A percentile compares a stretch with the other conserved stretches of the same genome.
These are phyloP conservation scores for Periphyllus acericola DNA, from an alignment of 2,888 invertebrate species.

Conservation along the genomic window DNA sequence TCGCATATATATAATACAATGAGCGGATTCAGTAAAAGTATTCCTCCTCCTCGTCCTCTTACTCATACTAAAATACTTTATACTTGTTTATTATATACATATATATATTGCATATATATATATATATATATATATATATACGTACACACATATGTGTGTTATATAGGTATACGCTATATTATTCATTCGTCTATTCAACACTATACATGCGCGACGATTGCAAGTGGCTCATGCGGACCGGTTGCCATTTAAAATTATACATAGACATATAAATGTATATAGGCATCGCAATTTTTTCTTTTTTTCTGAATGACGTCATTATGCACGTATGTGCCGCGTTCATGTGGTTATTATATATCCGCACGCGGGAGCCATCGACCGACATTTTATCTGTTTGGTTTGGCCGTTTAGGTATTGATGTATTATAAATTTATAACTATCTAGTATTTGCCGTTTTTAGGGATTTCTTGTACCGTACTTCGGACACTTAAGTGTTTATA, in stretches of 20 bases:
- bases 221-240: conserved; percentile 35
- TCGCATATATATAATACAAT: conserved; percentile 20
- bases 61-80: background rate
- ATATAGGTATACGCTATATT: background rate
- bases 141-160: background rate
- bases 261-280: background rate
- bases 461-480: background rate
- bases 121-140: background rate
- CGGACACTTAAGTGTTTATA: background rate
- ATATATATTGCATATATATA: background rate
- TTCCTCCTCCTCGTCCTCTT: background rate
- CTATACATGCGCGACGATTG: background rate
- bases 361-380: conserved; percentile 31
- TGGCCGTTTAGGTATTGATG: background rate
- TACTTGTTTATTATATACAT: background rate
- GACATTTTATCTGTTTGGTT: background rate
- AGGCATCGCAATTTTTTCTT: background rate
- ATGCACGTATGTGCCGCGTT: background rate
- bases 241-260: conserved; percentile 8
- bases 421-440: background rate
- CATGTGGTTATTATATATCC: background rate
- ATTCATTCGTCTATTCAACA: background rate
- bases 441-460: background rate
- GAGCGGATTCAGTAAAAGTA: conserved; percentile 56
- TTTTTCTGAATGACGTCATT: conserved; percentile 31